phyloP scores from a whole-genome alignment of 2,113 vertebrate genomes.

The Zosterops pallidus region DNA sequence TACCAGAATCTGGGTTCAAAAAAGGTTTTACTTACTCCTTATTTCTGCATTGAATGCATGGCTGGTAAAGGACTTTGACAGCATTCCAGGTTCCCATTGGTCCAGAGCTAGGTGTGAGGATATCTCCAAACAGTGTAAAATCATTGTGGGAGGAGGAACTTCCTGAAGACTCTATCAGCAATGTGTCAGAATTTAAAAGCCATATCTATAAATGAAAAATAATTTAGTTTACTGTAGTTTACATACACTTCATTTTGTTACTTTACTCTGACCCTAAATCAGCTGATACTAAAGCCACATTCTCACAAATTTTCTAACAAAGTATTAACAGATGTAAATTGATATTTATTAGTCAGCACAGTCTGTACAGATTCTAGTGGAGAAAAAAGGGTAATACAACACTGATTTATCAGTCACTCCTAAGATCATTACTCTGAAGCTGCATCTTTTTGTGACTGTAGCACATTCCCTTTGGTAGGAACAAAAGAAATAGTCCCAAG shows the following conservation, averaged over 20 bases:
- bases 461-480: neutral
- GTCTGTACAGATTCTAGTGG: neutral
- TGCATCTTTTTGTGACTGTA: neutral
- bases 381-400: neutral
- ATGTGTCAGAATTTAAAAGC: constrained; percentile 92
- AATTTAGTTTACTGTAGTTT: constrained; percentile 15
- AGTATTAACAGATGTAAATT: neutral
- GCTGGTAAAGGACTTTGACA: constrained; percentile 88
- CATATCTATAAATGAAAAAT: constrained; percentile 81
- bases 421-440: neutral
- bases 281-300: neutral
- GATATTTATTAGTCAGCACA: neutral
- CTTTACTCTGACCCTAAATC: neutral
- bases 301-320: neutral
- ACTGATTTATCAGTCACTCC: neutral
- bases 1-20: neutral
- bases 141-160: constrained; percentile 9
- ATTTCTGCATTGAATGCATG: constrained; percentile 79
- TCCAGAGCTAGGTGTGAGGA: constrained; percentile 9
- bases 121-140: constrained; percentile 67
- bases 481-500: neutral
- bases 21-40: constrained; percentile 81
- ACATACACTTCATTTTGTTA: neutral
- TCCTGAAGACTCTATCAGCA: constrained; percentile 80
- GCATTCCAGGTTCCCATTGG: constrained; percentile 69